Evolutionary conservation across 2,797 vertebrate species (phyloP).

Genomic region (Falco concolor): DNA sequence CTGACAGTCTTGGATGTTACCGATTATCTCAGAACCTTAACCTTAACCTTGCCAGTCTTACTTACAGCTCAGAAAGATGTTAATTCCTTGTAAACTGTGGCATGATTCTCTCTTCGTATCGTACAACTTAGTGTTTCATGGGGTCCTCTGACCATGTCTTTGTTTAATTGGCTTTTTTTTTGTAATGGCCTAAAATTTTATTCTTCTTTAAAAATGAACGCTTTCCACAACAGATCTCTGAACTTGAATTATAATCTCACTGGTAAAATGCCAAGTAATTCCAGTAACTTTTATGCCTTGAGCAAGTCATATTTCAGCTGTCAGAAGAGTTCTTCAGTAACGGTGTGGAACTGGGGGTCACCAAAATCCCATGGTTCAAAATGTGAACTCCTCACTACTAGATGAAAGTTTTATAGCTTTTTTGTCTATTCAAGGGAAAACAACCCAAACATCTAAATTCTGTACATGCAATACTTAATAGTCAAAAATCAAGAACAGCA

Average conservation of each 20-base stretch:
- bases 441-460: not conserved
- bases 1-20: not conserved
- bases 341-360: not conserved
- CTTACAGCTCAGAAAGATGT: not conserved
- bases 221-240: not conserved
- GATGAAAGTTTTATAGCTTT: conserved; percentile 5
- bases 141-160: not conserved
- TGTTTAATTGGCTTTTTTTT: not conserved
- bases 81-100: not conserved
- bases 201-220: not conserved
- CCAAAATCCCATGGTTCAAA: not conserved
- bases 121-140: not conserved
- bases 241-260: conserved; percentile 1
- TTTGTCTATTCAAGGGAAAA: not conserved
- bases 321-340: not conserved
- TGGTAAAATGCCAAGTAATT: conserved; percentile 8
- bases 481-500: not conserved
- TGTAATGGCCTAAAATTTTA: not conserved
- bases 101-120: not conserved
- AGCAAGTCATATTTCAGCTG: not conserved
- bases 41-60: not conserved
- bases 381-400: not conserved
- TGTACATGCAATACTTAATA: not conserved
- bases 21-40: not conserved
- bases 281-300: not conserved